These are phyloP conservation scores for Enhydra lutris DNA, from an alignment of 2,113 vertebrate genomes.

Conservation along the genomic window DNA sequence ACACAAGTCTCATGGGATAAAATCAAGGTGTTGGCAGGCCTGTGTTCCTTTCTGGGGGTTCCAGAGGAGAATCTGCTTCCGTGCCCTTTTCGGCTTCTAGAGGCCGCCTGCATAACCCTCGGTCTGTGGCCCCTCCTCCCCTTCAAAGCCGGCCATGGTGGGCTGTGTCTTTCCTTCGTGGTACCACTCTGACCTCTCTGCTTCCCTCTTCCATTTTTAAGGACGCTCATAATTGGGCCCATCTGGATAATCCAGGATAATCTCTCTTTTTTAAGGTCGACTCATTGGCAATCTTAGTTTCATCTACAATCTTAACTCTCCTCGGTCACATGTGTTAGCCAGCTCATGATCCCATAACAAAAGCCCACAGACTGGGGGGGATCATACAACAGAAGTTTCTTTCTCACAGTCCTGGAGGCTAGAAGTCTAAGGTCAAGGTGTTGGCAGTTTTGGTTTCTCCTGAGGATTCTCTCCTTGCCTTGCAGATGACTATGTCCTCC, in stretches of 20 bases:
- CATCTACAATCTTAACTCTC: neutral
- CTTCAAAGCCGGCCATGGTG: neutral
- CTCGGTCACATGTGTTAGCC: neutral
- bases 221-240: neutral
- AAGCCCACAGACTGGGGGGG: neutral
- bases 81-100: neutral
- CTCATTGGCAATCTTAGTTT: neutral
- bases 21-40: neutral
- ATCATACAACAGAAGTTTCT: neutral
- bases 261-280: neutral
- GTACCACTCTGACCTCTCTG: neutral
- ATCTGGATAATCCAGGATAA: neutral
- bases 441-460: neutral
- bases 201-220: neutral
- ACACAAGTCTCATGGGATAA: neutral
- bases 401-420: neutral
- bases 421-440: neutral
- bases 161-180: neutral
- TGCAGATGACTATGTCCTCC: neutral
- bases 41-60: neutral
- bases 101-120: neutral
- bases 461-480: neutral
- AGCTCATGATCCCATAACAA: neutral
- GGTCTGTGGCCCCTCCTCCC: too few species aligned
- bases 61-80: neutral